Evolutionary conservation across 1,140 invertebrate species (phyloP), one percentile per base, ranked within the genome.

Genomic region (Drosophila funebris): DNA sequence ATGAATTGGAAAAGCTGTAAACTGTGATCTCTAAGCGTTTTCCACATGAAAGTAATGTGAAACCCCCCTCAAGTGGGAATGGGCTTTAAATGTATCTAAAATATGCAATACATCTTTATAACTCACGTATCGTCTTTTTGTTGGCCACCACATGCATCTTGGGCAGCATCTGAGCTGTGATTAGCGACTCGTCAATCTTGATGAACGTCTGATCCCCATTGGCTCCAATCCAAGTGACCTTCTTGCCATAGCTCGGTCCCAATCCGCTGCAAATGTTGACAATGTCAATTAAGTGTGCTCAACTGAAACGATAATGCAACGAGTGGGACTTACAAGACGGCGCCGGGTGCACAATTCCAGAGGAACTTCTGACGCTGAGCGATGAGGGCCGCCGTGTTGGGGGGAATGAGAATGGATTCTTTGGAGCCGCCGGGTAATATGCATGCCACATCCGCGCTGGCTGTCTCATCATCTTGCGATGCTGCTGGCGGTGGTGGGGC

Each of bases 171-270:
- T 97, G 95, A 1, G 96, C 96, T 92, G 98, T 99, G 46, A 99
- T 97, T 6, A 98, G 92, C 31, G 95, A 95, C 92, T 99, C 97
- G 83, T 99, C 98, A 39, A 98, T 95, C 92, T 98, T 97, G 13
- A 99, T 93, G 81, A 97, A 98, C 2, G 98, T 99, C 91, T 98
- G 96, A 93, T 99, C 98, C 0, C 97, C 97, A 27, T 97, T 97
- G 14, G 98, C 98, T 1, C 96, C 96, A 24, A 99, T 94, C 97
- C 97, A 99, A 2, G 96, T 97, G 0, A 97, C 98, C 87, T 96
- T 94, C 75, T 97, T 94, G 4, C 95, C 96, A 93, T 94, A 94
- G 43, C 94, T 93, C 0, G 96, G 94, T 0, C 96, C 96, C 43
- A 97, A 93, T 41, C 96, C 90, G 39, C 91, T 92, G n/a, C 0